These are phyloP conservation scores for Acrobasis consociella DNA, from an alignment of 2,888 invertebrate genomes.

Conservation along the genomic window DNA sequence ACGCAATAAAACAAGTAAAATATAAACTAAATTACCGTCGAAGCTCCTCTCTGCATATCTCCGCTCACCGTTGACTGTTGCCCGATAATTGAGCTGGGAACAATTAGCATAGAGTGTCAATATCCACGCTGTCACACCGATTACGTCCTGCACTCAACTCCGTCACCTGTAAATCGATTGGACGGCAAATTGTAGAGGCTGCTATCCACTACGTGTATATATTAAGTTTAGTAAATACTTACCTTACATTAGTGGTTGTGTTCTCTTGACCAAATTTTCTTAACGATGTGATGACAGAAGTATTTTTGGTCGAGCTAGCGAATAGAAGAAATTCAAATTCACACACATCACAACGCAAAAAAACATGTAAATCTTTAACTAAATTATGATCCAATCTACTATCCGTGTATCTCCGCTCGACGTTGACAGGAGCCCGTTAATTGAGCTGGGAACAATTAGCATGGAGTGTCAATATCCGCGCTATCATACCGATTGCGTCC, in stretches of 20 bases:
- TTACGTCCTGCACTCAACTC: conserved; percentile 48
- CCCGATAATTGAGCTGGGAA: conserved; percentile 79
- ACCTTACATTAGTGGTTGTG: too few relatives aligned
- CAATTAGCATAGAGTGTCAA: conserved; percentile 80
- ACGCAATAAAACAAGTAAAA: background rate
- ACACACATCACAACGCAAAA: too few relatives aligned
- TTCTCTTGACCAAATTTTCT: too few relatives aligned
- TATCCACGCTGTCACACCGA: conserved; percentile 73
- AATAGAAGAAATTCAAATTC: too few relatives aligned
- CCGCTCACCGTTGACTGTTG: conserved; percentile 70
- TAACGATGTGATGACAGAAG: too few relatives aligned
- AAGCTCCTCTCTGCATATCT: conserved; percentile 27
- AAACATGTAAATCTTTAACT: too few relatives aligned
- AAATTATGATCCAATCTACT: background rate
- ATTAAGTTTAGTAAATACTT: too few relatives aligned
- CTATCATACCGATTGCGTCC: conserved; percentile 69
- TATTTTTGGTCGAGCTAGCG: too few relatives aligned
- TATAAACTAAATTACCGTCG: too few relatives aligned
- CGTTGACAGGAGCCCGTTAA: conserved; percentile 78
- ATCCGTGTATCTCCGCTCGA: conserved; percentile 44
- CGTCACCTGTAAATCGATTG: conserved; percentile 65
- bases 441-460: conserved; percentile 79
- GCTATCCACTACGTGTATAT: too few relatives aligned
- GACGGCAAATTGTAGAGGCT: too few relatives aligned
- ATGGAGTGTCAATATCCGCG: conserved; percentile 78